Evolutionary conservation across 2,888 invertebrate species (phyloP).

Genomic region (Nesidiocoris tenuis): DNA sequence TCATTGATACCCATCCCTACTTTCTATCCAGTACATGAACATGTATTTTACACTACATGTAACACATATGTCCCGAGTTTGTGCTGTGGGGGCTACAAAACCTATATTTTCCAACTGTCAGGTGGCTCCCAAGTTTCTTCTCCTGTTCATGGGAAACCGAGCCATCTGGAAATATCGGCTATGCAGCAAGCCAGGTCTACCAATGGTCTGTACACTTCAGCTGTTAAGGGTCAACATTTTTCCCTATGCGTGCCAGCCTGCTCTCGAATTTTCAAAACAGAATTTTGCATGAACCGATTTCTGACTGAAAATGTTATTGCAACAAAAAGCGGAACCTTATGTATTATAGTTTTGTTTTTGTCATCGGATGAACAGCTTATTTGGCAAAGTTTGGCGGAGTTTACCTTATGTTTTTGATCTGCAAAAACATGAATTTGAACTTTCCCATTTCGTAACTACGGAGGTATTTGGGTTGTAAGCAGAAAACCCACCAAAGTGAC

Average conservation of each 20-base stretch:
- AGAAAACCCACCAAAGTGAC: no score
- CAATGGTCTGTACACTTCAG: constrained; percentile 62
- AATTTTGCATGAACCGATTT: background rate
- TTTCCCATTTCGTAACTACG: no score
- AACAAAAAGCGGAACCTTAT: no score
- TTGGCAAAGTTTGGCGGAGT: no score
- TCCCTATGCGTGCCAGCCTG: background rate
- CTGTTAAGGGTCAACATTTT: background rate
- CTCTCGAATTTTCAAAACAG: background rate
- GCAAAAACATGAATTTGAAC: no score
- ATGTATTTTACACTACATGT: background rate
- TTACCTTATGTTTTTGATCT: no score
- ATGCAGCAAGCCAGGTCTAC: constrained; percentile 67
- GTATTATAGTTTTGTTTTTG: no score
- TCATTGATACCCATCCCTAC: no score
- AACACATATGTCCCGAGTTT: constrained; percentile 2
- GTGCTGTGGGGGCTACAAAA: constrained; percentile 33
- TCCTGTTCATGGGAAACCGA: constrained; percentile 69
- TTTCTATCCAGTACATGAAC: background rate
- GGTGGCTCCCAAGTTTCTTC: constrained; percentile 60
- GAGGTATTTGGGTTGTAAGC: no score
- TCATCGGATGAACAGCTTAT: no score
- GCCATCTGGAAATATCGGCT: constrained; percentile 70
- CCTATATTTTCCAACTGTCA: constrained; percentile 22
- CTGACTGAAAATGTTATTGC: no score